Evolutionary conservation across 53 echinoderm and acorn worm species (phyloP).

Genomic region (Stichopus horrens): DNA sequence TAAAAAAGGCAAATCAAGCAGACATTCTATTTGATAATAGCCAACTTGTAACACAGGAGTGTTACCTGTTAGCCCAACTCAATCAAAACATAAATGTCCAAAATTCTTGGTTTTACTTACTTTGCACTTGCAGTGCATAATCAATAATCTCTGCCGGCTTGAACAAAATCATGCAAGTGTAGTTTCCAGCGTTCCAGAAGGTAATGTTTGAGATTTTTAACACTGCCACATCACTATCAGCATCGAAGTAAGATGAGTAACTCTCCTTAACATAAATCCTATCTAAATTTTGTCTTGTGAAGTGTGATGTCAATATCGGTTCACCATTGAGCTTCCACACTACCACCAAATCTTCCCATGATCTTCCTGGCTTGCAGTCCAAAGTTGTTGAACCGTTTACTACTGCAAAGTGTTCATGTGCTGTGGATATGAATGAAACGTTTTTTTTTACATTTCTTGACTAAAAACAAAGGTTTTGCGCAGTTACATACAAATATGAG

Average conservation of each 20-base stretch:
- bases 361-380: background rate
- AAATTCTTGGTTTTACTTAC: background rate
- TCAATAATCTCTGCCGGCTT: background rate
- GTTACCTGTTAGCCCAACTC: no score
- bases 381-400: background rate
- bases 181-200: background rate
- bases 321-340: background rate
- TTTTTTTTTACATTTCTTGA: no score
- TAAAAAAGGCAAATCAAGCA: no score
- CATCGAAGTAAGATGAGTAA: background rate
- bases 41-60: no score
- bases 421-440: no score
- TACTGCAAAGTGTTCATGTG: background rate
- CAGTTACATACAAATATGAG: no score
- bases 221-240: background rate
- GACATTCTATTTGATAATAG: no score
- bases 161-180: background rate
- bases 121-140: background rate
- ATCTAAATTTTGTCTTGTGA: background rate
- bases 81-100: no score
- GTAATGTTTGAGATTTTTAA: background rate
- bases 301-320: background rate
- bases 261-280: background rate
- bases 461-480: no score
- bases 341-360: background rate